Base-by-base conservation (phyloP, 2,888 invertebrate genomes). In the Campoplex nolae region DNA sequence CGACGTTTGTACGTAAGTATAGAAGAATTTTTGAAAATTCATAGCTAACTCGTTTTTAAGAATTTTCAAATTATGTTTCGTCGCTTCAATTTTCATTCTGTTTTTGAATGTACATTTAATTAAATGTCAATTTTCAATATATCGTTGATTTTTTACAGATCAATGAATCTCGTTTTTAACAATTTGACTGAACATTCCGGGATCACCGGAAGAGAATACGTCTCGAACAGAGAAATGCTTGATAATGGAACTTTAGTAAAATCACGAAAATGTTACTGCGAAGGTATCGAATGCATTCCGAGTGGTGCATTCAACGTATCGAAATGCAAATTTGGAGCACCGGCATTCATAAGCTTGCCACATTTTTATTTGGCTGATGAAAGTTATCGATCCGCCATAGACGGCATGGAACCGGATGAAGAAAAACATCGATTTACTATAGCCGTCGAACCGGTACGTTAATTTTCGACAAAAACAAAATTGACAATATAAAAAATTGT, bases 261-360 rank as follows among this genome's bases (percentile, higher is more conserved):
- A 2, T 95, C 95, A 67, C 95, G 97, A 94, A 94, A 95, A 32
- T 98, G 98, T 91, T 98, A 96, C 94, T 97, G 97, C 91, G 94
- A 95, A 28, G 93, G 93, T 38, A 91, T 95, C 0, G 95, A 95
- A 45, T 92, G 93, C 81, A 91, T 94, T 83, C 95, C 95, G 1
- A 94, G 94, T 89, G 98, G 98, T 8, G 96, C 96, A 0, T 95
- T 97, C 11, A 97, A 97, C 92, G 96, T 98, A 89, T 97, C 97
- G 0, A 93, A 94, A 45, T 98, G 98, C 92, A 96, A 97, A 87
- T 96, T 95, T 94, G 97, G 97, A 76, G 97, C 98, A n/a, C 98
- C 98, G 0, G 97, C 97, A 18, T 97, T 97, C 94, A 96, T 98
- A 38, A 97, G 97, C 0, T 96, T 96, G 90, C 98, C 98, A 0